Evolutionary conservation across 2,888 invertebrate species (phyloP), one percentile per base, ranked within the genome.

Genomic region (Hemicrepidius hirtus): DNA sequence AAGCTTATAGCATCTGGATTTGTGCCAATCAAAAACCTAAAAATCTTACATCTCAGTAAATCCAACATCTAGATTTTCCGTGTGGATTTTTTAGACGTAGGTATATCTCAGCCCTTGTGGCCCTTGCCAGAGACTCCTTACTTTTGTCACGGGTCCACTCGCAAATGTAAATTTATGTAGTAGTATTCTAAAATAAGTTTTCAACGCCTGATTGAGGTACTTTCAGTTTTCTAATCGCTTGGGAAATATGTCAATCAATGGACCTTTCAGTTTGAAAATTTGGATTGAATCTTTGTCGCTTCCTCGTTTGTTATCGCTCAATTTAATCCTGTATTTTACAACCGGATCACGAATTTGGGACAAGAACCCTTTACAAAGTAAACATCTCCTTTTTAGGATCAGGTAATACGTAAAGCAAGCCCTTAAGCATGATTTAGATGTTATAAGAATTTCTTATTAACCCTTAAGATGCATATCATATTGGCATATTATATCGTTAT

Each of bases 131-230:
- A 0, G 28, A 32, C 21, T 49, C 12, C 46, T n/a, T 32, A 53
- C 53, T 53, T 53, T 53, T 32, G 53, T 53, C 28, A 4, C 6
- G 13, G 28, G 28, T 53, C 53, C 46, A 46, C 16, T 53, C 28
- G n/a, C 24, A 53, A 53, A 53, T 53, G 28, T 53, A 53, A 16
- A 53, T 53, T 53, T 53, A n/a, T n/a, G n/a, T n/a, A 53, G 53
- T 53, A 21, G 28, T 53, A 32, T 28, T 53, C 28, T 3, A 53
- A 24, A 53, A 32, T 53, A 24, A 53, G 53, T 53, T 53, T 53
- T 28, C 53, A 53, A 53, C 32, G 28, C 7, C 24, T 32, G 53
- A 53, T 53, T 53, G 6, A n/a, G n/a, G n/a, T 13, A 53, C 28
- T 53, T 53, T 12, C n/a, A 53, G 6, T 21, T 12, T 21, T 7